phyloP scores from a whole-genome alignment of 2,888 invertebrate species.

The Melinaea menophilus region DNA sequence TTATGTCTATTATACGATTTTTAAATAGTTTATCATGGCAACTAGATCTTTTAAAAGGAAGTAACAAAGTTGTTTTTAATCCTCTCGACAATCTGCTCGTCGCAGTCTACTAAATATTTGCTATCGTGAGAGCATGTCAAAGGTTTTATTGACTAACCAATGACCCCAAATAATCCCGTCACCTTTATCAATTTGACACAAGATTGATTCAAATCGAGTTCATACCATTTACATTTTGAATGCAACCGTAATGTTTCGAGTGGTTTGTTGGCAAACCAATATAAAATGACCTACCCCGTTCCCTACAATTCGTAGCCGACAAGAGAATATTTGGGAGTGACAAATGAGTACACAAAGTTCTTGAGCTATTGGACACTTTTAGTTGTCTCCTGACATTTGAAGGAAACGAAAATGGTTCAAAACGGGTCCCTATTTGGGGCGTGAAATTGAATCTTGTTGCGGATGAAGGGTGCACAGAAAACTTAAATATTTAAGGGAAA shows the following conservation, averaged over 20 bases:
- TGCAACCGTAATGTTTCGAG: conserved; percentile 69
- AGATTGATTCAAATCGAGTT: conserved; percentile 72
- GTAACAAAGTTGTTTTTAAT: too few species aligned
- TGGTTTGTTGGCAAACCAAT: conserved; percentile 54
- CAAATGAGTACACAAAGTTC: conserved; percentile 51
- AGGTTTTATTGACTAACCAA: conserved; percentile 24
- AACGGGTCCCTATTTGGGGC: conserved; percentile 70
- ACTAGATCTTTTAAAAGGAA: too few species aligned
- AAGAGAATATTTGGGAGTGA: conserved; percentile 32
- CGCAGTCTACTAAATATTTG: too few species aligned
- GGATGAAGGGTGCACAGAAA: conserved; percentile 68
- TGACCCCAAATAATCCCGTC: conserved; percentile 26
- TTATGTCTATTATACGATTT: too few species aligned
- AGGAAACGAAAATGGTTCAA: conserved; percentile 63
- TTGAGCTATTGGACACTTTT: conserved; percentile 50
- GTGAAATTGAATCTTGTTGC: conserved; percentile 78
- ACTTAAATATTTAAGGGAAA: conserved; percentile 76
- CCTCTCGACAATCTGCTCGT: too few species aligned
- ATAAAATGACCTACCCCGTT: conserved; percentile 47
- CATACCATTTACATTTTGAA: conserved; percentile 60
- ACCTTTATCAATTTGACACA: conserved; percentile 64
- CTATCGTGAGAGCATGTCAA: conserved; percentile 16
- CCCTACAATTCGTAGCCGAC: conserved; percentile 33
- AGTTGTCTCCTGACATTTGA: conserved; percentile 69
- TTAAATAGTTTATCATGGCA: too few species aligned